phyloP scores from a whole-genome alignment of 2,888 invertebrate genomes.

The Lobophora halterata region DNA sequence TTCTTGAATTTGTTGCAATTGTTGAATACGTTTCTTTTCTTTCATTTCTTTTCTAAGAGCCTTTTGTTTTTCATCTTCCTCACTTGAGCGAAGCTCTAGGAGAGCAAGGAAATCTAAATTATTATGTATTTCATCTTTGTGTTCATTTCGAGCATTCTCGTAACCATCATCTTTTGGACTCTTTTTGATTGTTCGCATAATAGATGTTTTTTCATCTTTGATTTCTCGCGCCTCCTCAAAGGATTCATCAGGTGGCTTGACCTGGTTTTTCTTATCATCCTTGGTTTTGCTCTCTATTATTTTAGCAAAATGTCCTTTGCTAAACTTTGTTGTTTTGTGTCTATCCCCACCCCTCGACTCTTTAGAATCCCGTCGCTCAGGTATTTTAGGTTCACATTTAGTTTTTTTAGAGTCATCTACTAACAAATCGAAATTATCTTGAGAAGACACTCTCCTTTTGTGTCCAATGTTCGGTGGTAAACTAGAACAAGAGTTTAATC shows the following conservation, averaged over 20 bases:
- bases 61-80: slow-evolving; percentile 81
- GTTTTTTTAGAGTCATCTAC: slow-evolving; percentile 83
- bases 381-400: slow-evolving; percentile 77
- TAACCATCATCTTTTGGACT: slow-evolving; percentile 48
- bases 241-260: slow-evolving; percentile 69
- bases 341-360: slow-evolving; percentile 74
- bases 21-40: slow-evolving; percentile 78
- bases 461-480: slow-evolving; percentile 83
- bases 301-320: slow-evolving; percentile 80
- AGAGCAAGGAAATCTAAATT: slow-evolving; percentile 82
- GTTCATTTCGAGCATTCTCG: slow-evolving; percentile 48
- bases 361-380: slow-evolving; percentile 86
- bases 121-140: slow-evolving; percentile 60
- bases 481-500: slow-evolving; percentile 80
- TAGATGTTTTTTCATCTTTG: slow-evolving; percentile 30
- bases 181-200: slow-evolving; percentile 33
- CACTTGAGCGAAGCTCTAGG: slow-evolving; percentile 79
- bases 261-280: slow-evolving; percentile 80
- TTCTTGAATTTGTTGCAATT: slow-evolving; percentile 73
- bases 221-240: slow-evolving; percentile 57
- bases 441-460: slow-evolving; percentile 89
- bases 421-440: slow-evolving; percentile 82
- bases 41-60: slow-evolving; percentile 78
- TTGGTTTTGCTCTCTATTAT: slow-evolving; percentile 81
- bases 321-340: slow-evolving; percentile 78